Conservation (phyloP, 2,888 invertebrate genomes). For the Anodontia alba region DNA sequence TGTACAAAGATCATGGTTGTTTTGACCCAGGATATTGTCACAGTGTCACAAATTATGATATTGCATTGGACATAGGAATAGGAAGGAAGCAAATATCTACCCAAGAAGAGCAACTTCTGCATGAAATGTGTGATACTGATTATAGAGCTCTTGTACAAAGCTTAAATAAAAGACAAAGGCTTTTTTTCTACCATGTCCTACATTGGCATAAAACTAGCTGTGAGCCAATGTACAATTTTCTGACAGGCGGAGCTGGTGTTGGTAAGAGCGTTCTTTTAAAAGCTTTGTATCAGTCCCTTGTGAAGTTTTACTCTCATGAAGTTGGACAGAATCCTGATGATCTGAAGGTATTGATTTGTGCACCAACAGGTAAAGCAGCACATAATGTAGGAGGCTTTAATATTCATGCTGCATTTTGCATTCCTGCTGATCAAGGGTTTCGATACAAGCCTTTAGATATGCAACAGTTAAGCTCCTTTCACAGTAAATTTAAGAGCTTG, state of each 20-base stretch:
- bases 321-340: not conserved
- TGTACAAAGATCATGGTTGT: too few relatives aligned
- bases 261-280: too few relatives aligned
- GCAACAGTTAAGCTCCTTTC: conserved; percentile 34
- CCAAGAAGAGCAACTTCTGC: not conserved
- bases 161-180: conserved; percentile 24
- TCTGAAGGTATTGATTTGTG: conserved; percentile 20
- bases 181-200: conserved; percentile 45
- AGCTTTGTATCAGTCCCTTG: conserved; percentile 1
- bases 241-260: too few relatives aligned
- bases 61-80: conserved; percentile 50
- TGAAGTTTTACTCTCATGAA: not conserved
- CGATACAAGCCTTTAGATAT: conserved; percentile 37
- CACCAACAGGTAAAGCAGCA: conserved; percentile 36
- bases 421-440: conserved; percentile 27
- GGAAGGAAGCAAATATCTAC: not conserved
- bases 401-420: conserved; percentile 28
- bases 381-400: conserved; percentile 26
- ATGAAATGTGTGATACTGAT: conserved; percentile 18
- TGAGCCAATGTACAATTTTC: conserved; percentile 28
- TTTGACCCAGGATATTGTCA: too few relatives aligned
- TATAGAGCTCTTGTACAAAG: not conserved
- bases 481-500: too few relatives aligned
- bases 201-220: too few relatives aligned
- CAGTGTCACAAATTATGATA: conserved; percentile 27